phyloP scores from a whole-genome alignment of 2,113 vertebrate genomes.

The Psittacula cyanocephala region DNA sequence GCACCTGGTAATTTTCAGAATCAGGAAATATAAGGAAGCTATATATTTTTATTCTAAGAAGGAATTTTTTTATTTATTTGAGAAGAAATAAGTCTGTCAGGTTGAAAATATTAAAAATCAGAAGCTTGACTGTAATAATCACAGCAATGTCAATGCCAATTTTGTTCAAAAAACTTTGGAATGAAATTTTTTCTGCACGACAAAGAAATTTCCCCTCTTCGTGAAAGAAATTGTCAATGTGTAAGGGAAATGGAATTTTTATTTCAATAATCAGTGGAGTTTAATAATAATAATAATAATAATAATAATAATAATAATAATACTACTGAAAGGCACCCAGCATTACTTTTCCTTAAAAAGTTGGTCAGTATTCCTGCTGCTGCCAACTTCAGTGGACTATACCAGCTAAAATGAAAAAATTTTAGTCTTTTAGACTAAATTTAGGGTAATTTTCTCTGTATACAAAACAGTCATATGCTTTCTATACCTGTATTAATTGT shows the following conservation, averaged over 20 bases:
- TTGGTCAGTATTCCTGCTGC: slow-evolving; percentile 47
- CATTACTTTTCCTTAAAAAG: slow-evolving; percentile 65
- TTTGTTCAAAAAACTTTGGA: slow-evolving; percentile 27
- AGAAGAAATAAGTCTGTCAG: slow-evolving; percentile 80
- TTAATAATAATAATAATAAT: slow-evolving; percentile 63
- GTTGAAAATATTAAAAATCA: slow-evolving; percentile 81
- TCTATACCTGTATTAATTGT: neutral
- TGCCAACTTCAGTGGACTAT: neutral
- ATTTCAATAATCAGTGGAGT: slow-evolving; percentile 67
- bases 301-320: slow-evolving; percentile 59
- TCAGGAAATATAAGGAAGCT: slow-evolving; percentile 65
- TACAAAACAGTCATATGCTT: neutral
- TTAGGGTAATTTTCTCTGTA: neutral
- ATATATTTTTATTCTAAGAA: slow-evolving; percentile 68
- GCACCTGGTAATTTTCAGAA: no score
- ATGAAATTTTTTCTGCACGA: slow-evolving; percentile 34
- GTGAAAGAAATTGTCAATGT: neutral
- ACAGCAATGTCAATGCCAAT: slow-evolving; percentile 71
- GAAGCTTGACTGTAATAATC: slow-evolving; percentile 76
- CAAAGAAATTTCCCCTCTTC: neutral
- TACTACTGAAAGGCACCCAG: neutral
- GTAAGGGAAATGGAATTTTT: slow-evolving; percentile 62
- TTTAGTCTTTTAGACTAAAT: neutral
- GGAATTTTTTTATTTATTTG: slow-evolving; percentile 70
- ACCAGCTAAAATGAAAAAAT: neutral